Evolutionary conservation across 2,113 vertebrate genomes (phyloP).

Genomic region (Oryctolagus cuniculus): DNA sequence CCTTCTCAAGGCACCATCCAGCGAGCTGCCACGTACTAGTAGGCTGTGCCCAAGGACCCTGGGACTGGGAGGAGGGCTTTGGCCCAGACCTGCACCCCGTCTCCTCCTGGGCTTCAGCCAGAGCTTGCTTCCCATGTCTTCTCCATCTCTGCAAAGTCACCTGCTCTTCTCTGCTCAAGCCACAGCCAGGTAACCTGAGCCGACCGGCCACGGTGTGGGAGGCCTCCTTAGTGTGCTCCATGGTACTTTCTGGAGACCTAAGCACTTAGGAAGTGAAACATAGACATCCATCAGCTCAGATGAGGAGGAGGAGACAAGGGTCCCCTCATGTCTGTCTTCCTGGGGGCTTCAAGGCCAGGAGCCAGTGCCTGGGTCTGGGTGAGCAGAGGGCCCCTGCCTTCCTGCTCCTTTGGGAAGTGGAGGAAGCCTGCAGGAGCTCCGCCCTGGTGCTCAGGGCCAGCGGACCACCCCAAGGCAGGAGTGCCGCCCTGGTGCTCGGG

Average conservation of each 20-base stretch:
- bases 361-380: neutral
- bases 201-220: neutral
- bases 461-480: neutral
- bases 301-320: neutral
- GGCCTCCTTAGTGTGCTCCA: neutral
- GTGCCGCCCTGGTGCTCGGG: too few relatives aligned
- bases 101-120: neutral
- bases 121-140: neutral
- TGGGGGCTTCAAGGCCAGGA: neutral
- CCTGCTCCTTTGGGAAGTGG: neutral
- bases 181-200: accelerated
- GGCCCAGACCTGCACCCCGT: accelerated
- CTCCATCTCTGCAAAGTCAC: neutral
- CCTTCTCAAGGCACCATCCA: neutral
- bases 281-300: neutral
- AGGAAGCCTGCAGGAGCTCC: neutral
- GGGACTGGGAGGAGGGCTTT: too few relatives aligned
- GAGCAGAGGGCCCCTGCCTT: neutral
- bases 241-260: neutral
- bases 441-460: neutral
- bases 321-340: neutral
- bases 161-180: neutral
- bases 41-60: neutral
- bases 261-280: neutral
- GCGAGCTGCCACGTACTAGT: neutral